These are phyloP conservation scores for Aythya baeri DNA, from an alignment of 2,113 vertebrate species.

Conservation along the genomic window DNA sequence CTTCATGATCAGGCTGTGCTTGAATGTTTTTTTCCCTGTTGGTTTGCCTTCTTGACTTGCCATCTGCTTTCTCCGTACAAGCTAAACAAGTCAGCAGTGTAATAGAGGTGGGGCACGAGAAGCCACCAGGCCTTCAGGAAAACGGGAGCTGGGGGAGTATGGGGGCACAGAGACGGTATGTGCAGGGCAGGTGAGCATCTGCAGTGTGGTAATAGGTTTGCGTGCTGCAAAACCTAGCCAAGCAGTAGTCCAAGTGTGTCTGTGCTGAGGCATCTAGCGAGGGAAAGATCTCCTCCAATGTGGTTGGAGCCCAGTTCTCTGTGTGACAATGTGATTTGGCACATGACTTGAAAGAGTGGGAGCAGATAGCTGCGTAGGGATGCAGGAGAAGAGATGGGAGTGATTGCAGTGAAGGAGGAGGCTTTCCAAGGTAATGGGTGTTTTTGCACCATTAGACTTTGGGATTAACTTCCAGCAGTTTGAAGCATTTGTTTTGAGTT, in stretches of 20 bases:
- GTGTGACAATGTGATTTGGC: slow-evolving; percentile 50
- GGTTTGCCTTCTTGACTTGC: neutral
- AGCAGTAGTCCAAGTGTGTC: slow-evolving; percentile 50
- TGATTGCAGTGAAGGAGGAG: neutral
- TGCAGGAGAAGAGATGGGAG: neutral
- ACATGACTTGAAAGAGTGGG: neutral
- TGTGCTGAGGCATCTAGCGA: neutral
- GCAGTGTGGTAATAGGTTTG: neutral
- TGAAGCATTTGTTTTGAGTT: slow-evolving; percentile 73
- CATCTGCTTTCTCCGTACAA: neutral
- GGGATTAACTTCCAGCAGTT: slow-evolving; percentile 63
- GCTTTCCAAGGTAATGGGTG: slow-evolving; percentile 23
- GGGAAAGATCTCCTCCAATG: neutral
- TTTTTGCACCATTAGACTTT: slow-evolving; percentile 32
- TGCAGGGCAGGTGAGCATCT: neutral
- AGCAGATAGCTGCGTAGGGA: slow-evolving; percentile 26
- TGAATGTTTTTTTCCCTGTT: neutral
- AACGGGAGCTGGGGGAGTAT: neutral
- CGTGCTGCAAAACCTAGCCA: slow-evolving; percentile 20
- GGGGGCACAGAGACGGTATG: neutral
- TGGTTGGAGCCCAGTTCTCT: slow-evolving; percentile 9
- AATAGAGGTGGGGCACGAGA: neutral
- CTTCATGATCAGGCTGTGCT: neutral
- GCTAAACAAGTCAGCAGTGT: neutral
- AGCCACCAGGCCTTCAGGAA: neutral